A percentile compares a stretch with the other conserved stretches of the same genome.
Evolutionary conservation across 2,797 vertebrate species (phyloP).

Genomic region (Xyrichtys novacula): DNA sequence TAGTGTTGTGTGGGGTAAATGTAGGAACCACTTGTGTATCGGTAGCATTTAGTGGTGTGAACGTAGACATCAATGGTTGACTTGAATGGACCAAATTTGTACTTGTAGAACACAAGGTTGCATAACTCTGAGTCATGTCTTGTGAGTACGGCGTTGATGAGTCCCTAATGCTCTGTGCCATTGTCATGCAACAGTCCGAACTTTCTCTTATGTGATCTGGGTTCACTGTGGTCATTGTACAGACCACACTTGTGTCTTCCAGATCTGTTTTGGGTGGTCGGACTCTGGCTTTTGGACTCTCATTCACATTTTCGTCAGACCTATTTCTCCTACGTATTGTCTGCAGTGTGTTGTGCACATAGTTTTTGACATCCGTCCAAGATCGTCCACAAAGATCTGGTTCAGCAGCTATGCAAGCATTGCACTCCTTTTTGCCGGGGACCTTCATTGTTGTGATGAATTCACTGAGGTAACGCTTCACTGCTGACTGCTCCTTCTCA

Average conservation of each 20-base stretch:
- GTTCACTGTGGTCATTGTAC: conserved; percentile 61
- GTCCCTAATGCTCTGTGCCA: conserved; percentile 45
- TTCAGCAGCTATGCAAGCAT: conserved; percentile 80
- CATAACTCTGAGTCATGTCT: conserved; percentile 64
- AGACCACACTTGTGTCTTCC: conserved; percentile 46
- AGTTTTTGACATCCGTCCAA: conserved; percentile 83
- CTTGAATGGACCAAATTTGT: conserved; percentile 57
- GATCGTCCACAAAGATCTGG: conserved; percentile 77
- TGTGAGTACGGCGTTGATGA: conserved; percentile 50
- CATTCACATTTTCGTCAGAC: conserved; percentile 34
- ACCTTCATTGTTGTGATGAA: conserved; percentile 78
- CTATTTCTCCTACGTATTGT: conserved; percentile 72
- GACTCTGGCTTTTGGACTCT: conserved; percentile 50
- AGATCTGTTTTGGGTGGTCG: conserved; percentile 48
- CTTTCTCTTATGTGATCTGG: conserved; percentile 64
- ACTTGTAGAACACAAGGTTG: conserved; percentile 62
- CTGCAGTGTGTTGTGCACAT: conserved; percentile 81
- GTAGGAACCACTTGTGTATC: conserved; percentile 80
- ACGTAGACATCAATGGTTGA: conserved; percentile 67
- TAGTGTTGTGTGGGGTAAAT: conserved; percentile 73
- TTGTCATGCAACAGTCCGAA: conserved; percentile 59
- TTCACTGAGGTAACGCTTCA: conserved; percentile 73
- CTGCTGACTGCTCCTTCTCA: conserved; percentile 77
- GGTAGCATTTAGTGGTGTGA: conserved; percentile 72
- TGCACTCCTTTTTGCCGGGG: conserved; percentile 82